phyloP scores from a whole-genome alignment of 2,888 invertebrate genomes.

The Pardosa pseudoannulata region DNA sequence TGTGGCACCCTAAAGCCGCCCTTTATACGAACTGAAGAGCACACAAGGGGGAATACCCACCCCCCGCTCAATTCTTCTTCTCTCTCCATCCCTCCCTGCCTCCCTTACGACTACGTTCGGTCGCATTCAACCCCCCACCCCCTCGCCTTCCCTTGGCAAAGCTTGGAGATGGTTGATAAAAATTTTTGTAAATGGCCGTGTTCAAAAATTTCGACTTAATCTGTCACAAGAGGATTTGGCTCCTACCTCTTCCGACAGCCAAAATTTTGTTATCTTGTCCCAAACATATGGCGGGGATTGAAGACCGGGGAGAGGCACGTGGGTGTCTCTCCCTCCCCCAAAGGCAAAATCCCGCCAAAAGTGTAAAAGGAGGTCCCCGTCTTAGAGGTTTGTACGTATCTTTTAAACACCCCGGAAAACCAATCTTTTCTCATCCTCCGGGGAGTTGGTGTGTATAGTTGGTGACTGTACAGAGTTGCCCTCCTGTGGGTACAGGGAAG shows the following conservation, averaged over 20 bases:
- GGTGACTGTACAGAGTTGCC: neutral
- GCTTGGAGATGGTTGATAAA: slow-evolving; percentile 70
- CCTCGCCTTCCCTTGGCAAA: slow-evolving; percentile 15
- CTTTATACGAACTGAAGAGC: slow-evolving; percentile 63
- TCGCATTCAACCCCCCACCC: slow-evolving; percentile 37
- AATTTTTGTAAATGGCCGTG: slow-evolving; percentile 72
- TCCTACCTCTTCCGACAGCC: slow-evolving; percentile 37
- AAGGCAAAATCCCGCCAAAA: slow-evolving; percentile 1
- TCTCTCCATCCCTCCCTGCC: slow-evolving; percentile 13
- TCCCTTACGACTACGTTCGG: slow-evolving; percentile 41
- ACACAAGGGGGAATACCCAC: slow-evolving; percentile 51
- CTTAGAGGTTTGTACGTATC: slow-evolving; percentile 48
- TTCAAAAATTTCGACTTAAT: slow-evolving; percentile 72
- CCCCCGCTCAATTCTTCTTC: neutral
- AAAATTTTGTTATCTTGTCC: slow-evolving; percentile 71
- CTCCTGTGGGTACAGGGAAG: neutral
- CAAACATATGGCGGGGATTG: slow-evolving; percentile 65
- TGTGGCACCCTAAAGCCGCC: slow-evolving; percentile 67
- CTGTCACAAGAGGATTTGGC: slow-evolving; percentile 69
- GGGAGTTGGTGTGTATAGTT: neutral
- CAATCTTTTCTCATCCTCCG: slow-evolving; percentile 26
- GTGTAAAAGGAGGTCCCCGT: slow-evolving; percentile 34
- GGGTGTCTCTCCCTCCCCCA: slow-evolving; percentile 18
- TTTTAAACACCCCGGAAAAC: slow-evolving; percentile 48
- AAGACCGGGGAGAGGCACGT: slow-evolving; percentile 32